phyloP scores from a whole-genome alignment of 2,888 invertebrate genomes.

The Drosophila multiciliata region DNA sequence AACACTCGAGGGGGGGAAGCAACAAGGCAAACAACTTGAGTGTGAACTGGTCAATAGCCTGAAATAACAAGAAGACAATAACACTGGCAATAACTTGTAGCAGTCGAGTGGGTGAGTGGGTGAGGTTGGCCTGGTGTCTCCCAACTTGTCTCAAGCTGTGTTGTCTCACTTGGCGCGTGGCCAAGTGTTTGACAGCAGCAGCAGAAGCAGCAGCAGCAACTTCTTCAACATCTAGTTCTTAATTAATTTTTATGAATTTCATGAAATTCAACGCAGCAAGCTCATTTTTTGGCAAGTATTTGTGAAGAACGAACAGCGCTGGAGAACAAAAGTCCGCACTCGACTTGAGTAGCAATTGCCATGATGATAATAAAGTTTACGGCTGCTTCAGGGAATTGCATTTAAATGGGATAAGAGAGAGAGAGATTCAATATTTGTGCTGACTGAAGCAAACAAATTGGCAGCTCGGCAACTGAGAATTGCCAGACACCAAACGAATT shows the following conservation, averaged over 20 bases:
- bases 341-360: conserved; percentile 53
- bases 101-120: conserved; percentile 25
- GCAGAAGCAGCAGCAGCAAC: conserved; percentile 12
- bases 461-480: conserved; percentile 1
- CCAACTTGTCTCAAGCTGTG: conserved; percentile 56
- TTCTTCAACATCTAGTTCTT: conserved; percentile 60
- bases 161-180: conserved; percentile 63
- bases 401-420: conserved; percentile 13
- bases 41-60: conserved; percentile 78
- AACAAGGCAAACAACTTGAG: conserved; percentile 71
- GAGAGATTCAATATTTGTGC: conserved; percentile 13
- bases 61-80: conserved; percentile 78
- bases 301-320: conserved; percentile 35
- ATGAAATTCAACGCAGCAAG: conserved; percentile 59
- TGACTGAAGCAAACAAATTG: conserved; percentile 14
- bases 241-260: conserved; percentile 79
- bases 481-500: not conserved
- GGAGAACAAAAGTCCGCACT: conserved; percentile 39
- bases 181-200: conserved; percentile 67
- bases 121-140: not conserved
- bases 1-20: conserved; percentile 8
- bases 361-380: conserved; percentile 49
- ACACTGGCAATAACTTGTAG: conserved; percentile 74
- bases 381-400: conserved; percentile 30
- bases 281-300: conserved; percentile 65